phyloP scores from a whole-genome alignment of 35 echinoderm and acorn worm genomes.

The Anneissia japonica region DNA sequence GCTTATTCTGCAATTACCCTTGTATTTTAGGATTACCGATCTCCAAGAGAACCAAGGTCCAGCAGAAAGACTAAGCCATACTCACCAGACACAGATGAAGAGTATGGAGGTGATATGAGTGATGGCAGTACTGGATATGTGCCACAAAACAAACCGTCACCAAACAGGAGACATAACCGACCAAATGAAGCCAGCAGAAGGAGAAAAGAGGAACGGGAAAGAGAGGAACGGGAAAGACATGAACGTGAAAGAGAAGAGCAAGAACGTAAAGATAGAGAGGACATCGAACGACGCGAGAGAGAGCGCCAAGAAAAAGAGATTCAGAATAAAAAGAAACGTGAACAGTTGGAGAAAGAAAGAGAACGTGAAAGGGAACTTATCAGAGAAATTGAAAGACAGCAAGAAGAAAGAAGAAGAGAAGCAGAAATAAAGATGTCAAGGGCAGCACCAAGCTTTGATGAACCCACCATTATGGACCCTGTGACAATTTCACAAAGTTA shows the following conservation, averaged over 20 bases:
- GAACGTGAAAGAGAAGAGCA: conserved; percentile 28
- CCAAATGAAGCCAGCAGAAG: conserved; percentile 20
- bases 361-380: not conserved
- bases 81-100: not conserved
- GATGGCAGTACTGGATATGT: not conserved
- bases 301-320: not conserved
- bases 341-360: not conserved
- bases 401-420: not conserved
- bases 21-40: not conserved
- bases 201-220: conserved; percentile 19
- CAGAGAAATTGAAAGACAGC: not conserved
- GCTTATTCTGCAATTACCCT: no score
- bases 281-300: not conserved
- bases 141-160: not conserved
- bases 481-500: not conserved
- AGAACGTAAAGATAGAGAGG: not conserved
- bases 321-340: not conserved
- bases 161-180: conserved; percentile 39
- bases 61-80: not conserved
- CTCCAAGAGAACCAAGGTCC: not conserved
- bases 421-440: not conserved
- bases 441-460: not conserved
- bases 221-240: conserved; percentile 13
- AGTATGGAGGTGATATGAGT: not conserved
- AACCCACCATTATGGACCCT: not conserved